These are phyloP conservation scores for Acronicta alni DNA, from an alignment of 2,888 invertebrate species.

Conservation along the genomic window DNA sequence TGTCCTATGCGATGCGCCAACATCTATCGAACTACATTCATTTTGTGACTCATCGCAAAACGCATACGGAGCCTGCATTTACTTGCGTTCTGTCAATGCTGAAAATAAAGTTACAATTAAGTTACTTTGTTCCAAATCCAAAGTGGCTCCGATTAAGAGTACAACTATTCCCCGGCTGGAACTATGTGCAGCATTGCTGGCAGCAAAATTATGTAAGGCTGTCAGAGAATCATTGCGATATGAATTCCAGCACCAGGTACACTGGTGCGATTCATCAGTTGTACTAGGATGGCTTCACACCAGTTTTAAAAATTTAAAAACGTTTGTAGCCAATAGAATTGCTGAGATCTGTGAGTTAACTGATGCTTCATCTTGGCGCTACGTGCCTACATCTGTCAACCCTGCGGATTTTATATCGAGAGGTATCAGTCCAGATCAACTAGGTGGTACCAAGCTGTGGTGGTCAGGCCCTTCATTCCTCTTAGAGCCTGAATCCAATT, in stretches of 20 bases:
- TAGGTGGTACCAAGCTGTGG: conserved; percentile 16
- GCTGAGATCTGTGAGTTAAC: conserved; percentile 45
- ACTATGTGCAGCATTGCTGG: conserved; percentile 49
- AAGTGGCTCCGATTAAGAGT: conserved; percentile 53
- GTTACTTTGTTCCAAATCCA: conserved; percentile 54
- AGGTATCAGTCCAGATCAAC: conserved; percentile 21
- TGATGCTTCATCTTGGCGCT: conserved; percentile 32
- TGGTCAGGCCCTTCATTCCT: conserved; percentile 45
- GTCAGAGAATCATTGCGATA: background rate
- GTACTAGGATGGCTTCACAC: conserved; percentile 51
- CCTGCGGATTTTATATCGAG: conserved; percentile 52
- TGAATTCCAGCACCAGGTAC: background rate
- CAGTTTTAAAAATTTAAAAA: conserved; percentile 37
- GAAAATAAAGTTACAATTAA: conserved; percentile 24
- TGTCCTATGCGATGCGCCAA: conserved; percentile 41
- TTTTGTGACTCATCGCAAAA: conserved; percentile 55
- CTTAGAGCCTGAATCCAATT: background rate
- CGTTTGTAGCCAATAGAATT: conserved; percentile 51
- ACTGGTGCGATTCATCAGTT: conserved; percentile 56
- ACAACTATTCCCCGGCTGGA: conserved; percentile 59
- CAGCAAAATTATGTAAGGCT: background rate
- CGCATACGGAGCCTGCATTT: conserved; percentile 58
- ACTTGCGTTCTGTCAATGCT: conserved; percentile 22
- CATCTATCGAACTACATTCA: conserved; percentile 48
- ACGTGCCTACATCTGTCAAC: conserved; percentile 47